Evolutionary conservation across 1,140 invertebrate species (phyloP), one percentile per base, ranked within the genome.

Genomic region (Brachystomella parvula): DNA sequence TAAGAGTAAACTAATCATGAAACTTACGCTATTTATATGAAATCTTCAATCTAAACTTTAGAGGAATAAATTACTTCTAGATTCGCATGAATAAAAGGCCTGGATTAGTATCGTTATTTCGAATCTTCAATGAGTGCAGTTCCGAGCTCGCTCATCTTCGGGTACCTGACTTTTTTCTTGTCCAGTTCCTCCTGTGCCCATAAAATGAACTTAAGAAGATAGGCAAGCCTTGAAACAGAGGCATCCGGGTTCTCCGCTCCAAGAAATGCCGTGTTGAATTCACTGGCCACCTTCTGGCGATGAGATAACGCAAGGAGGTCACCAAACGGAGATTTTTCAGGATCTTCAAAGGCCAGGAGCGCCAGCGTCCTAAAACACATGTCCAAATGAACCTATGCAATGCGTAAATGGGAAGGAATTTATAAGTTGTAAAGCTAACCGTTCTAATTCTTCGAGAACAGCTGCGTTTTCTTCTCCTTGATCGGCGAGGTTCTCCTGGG

Each of bases 171-270:
- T 80, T 93, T 93, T 75, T 94, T 94, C 75, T 90, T 94, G 76
- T 95, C 93, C 1, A 98, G 80, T 77, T 97, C 92, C 70, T 92
- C 89, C 78, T 98, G 94, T 1, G 92, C 90, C 94, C 94, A 98
- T 3, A 96, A 79, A 71, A 98, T 89, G 76, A 97, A 83, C 77
- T 95, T 93, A 3, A 98, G 79, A 1, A 98, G 80, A 75, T 89
- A 93, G 73, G 92, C 93, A 44, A 98, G 81, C 76, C 94, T 89
- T 1, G 84, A 83, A 3, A 75, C 74, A 15, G 90, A 90, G 56
- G 87, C 85, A 75, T 93, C 90, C 77, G 88, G 86, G 75, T 95
- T 89, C 77, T 96, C 90, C 78, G 89, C 89, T 75, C 92, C 90
- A 29, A 98, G 80, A 73, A 98, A 96, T 1, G 94, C 93, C 66